These are phyloP conservation scores for Heteromormyrus szaboi DNA, from an alignment of 2,797 vertebrate genomes.

Conservation along the genomic window DNA sequence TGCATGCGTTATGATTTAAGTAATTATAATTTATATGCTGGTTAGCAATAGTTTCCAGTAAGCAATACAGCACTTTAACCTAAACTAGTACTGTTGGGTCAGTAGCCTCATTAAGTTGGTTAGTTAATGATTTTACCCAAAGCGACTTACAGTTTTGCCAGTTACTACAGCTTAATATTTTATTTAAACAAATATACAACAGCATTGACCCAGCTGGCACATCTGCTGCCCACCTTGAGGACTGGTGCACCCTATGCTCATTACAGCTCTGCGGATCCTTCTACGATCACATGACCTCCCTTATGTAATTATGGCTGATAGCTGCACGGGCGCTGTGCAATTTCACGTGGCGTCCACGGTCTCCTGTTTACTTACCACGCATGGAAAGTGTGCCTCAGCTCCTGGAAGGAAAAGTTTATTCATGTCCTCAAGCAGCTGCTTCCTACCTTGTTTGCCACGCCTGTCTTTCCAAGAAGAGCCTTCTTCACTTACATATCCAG, in stretches of 20 bases:
- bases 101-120: background rate
- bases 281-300: background rate
- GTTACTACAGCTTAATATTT: background rate
- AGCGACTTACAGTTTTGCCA: background rate
- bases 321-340: background rate
- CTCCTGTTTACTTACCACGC: background rate
- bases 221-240: background rate
- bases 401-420: background rate
- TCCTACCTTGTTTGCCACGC: background rate
- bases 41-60: background rate
- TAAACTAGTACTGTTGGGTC: background rate
- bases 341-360: background rate
- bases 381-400: slow-evolving; percentile 10
- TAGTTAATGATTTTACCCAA: background rate
- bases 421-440: background rate
- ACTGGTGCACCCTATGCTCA: background rate
- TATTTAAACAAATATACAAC: background rate
- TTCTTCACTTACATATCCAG: background rate
- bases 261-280: background rate
- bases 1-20: background rate
- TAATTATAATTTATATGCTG: background rate
- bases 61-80: background rate
- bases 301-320: background rate
- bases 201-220: background rate
- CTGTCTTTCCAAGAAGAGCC: background rate